Base-by-base conservation (phyloP, 2,113 vertebrate genomes). In the Cavia porcellus region DNA sequence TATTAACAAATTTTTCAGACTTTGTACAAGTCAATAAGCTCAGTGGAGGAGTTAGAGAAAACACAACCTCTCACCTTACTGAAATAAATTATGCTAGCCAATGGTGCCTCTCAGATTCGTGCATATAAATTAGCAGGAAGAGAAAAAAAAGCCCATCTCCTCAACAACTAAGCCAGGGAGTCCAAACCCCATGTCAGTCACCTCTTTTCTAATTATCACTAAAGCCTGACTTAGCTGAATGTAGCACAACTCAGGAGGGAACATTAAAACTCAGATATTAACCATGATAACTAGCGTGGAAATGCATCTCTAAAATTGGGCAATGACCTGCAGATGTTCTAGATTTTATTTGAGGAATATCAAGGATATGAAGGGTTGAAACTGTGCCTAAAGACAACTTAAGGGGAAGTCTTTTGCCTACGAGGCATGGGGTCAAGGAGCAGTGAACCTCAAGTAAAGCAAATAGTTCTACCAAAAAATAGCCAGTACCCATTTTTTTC, bases 161-260 rank as follows among this genome's bases (percentile, higher is more conserved):
- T 38, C 59, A 55, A 88, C 62, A 97, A 93, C 77, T 74, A 88
- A 96, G 81, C 52, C 59, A 82, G 22, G 6, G 38, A 72, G 47
- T 84, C 38, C 83, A 95, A 88, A 91, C 61, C 84, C 90, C 87
- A 59, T 92, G 70, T 95, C 55, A 32, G 92, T 97, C 95, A 95
- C 90, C 88, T 92, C 92, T 90, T 96, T 86, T 91, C 88, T 94
- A 97, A 95, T 91, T 90, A 89, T 93, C 91, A 62, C 38, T 45
- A 91, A 94, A 72, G 74, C 32, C 19, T 96, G 79, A 86, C 92
- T 97, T 70, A 42, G 66, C 79, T 52, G 50, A 50, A 88, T 91
- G 92, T 92, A 47, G 70, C 92, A 68, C 19, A 50, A 88, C 92
- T 95, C 92, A 47, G 24, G 62, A 93, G 89, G 92, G 96, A 97